Base-by-base conservation (phyloP, 2,797 vertebrate genomes). In the Chelon auratus region DNA sequence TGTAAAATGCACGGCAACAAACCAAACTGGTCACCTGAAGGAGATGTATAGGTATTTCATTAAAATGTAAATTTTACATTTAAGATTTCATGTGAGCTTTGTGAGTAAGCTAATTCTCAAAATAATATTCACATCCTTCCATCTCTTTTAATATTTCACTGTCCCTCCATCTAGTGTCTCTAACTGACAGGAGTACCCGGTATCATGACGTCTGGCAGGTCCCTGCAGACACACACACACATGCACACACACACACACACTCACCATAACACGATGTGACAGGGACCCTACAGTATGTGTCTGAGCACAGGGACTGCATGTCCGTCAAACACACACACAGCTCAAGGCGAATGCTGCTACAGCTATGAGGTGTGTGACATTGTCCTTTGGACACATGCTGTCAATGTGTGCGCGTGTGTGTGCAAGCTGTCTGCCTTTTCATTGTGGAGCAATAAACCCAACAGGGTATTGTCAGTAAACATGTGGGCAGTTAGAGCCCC, bases 261-360 rank as follows among this genome's bases (percentile, higher is more conserved):
- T 62, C 58, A 61, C 58, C 58, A 37, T 93, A 93, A 94, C 89
- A 65, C 26, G 72, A 93, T 85, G 83, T 93, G 93, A 95, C 93
- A 93, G 80, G 63, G 79, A 92, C 91, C 92, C 91, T 93, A 93
- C 92, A 93, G 92, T 91, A 89, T 82, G 84, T 91, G 94, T 93
- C 91, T 87, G 77, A 88, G 82, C 77, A 56, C 74, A 83, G 85
- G 83, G 79, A 91, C 81, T 62, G 79, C 61, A 80, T 91, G 91
- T 89, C 91, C 24, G 42, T 91, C 91, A 93, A 86, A 77, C 58
- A 68, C 79, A 72, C 74, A 75, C 80, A 89, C 66, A 75, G 84
- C 85, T 90, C 68, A 81, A 74, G 85, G 90, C 86, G 63, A 89
- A 76, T 47, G 26, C 50, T 73, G 64, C 77, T 66, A 66, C 76